These are phyloP conservation scores for Lytechinus pictus DNA, from an alignment of 35 echinoderm and acorn worm genomes.

Conservation along the genomic window DNA sequence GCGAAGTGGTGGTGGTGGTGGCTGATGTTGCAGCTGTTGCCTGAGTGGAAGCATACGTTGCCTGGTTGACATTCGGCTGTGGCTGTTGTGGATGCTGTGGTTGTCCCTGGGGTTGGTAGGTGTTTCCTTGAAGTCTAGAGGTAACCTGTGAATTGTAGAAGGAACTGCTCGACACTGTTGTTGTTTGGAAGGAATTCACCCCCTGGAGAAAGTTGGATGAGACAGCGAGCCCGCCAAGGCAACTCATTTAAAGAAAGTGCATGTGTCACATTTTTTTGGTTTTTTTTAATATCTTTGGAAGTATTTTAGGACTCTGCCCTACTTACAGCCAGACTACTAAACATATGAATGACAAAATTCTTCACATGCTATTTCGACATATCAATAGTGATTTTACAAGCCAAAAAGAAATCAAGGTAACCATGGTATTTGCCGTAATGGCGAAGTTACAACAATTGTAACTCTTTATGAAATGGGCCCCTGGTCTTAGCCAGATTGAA, in stretches of 20 bases:
- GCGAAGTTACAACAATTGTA: no score
- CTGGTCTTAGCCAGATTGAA: no score
- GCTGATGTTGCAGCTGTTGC: conserved; percentile 21
- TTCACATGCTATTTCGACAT: no score
- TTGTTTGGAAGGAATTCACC: conserved; percentile 78
- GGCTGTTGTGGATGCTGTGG: conserved; percentile 34
- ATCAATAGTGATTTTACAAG: not conserved
- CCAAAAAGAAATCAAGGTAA: not conserved
- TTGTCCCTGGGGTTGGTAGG: conserved; percentile 56
- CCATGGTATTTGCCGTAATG: no score
- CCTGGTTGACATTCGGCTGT: conserved; percentile 28
- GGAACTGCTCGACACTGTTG: conserved; percentile 91
- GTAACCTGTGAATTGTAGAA: conserved; percentile 79
- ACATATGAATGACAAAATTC: not conserved
- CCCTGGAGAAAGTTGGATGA: conserved; percentile 33
- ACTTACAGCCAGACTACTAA: not conserved
- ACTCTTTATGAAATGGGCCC: no score
- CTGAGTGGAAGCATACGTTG: not conserved
- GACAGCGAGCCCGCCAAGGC: not conserved
- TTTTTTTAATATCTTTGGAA: no score
- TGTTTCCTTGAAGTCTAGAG: conserved; percentile 48
- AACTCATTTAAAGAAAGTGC: not conserved
- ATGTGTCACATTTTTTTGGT: not conserved
- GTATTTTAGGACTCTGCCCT: not conserved
- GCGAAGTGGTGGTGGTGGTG: not conserved